phyloP scores from a whole-genome alignment of 2,113 vertebrate genomes.

The Nicator chloris region DNA sequence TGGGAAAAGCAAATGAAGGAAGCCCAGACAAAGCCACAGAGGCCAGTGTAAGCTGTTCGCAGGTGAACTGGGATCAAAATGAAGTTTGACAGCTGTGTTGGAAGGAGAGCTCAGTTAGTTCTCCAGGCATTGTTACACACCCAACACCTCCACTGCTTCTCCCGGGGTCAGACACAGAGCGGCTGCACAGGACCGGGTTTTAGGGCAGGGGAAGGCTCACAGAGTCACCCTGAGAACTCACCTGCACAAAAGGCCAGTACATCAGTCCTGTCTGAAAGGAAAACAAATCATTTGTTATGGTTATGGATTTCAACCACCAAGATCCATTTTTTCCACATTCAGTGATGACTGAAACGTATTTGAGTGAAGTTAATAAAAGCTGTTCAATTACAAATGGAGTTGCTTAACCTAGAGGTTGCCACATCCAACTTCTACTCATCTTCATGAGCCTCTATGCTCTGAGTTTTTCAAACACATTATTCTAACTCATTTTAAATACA shows the following conservation, averaged over 20 bases:
- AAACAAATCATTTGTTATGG: constrained; percentile 33
- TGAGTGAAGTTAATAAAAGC: background rate
- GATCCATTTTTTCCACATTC: background rate
- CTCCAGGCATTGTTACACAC: background rate
- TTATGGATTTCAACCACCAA: background rate
- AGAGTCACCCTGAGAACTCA: constrained; percentile 59
- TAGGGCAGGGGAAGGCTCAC: background rate
- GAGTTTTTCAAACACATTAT: background rate
- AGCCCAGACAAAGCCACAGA: constrained; percentile 90
- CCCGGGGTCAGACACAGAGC: background rate
- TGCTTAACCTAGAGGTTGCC: background rate
- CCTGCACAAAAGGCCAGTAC: constrained; percentile 93
- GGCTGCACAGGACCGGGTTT: background rate
- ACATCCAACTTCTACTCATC: background rate
- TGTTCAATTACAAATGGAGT: background rate
- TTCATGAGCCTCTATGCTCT: background rate
- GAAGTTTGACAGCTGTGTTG: constrained; percentile 87
- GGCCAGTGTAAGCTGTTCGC: constrained; percentile 86
- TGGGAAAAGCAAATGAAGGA: constrained; percentile 89
- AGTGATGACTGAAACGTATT: background rate
- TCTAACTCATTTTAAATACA: background rate
- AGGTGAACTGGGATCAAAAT: constrained; percentile 81
- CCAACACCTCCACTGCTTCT: background rate
- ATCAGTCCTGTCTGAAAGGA: constrained; percentile 84
- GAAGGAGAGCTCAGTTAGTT: background rate